Conservation (phyloP, 2,113 vertebrate species). For the Limnothrissa miodon region DNA sequence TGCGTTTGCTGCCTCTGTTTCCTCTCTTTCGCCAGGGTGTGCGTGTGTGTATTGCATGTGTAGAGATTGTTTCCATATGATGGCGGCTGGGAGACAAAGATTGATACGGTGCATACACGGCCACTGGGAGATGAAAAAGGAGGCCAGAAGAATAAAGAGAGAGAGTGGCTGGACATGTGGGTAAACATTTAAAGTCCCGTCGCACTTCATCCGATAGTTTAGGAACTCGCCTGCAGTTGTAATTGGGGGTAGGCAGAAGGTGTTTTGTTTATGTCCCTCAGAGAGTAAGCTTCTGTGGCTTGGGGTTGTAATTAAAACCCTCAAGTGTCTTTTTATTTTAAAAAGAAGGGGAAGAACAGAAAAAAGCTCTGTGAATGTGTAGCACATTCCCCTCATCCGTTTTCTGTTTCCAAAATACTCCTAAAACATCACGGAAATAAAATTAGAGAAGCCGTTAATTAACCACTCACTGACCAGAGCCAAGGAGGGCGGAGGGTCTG, state of each 20-base stretch:
- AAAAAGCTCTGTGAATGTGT: slow-evolving; percentile 43
- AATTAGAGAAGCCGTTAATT: slow-evolving; percentile 68
- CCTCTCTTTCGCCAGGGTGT: slow-evolving; percentile 64
- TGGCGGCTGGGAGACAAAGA: slow-evolving; percentile 66
- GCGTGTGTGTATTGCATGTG: slow-evolving; percentile 30
- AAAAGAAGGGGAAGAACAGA: neutral
- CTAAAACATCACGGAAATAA: slow-evolving; percentile 57
- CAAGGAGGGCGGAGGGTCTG: too few relatives aligned
- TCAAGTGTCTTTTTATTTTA: neutral
- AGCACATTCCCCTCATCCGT: slow-evolving; percentile 40
- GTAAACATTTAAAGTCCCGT: slow-evolving; percentile 13
- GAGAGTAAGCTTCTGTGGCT: neutral
- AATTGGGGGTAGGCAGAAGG: neutral
- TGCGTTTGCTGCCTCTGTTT: slow-evolving; percentile 70
- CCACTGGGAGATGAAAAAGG: neutral
- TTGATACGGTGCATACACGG: slow-evolving; percentile 49
- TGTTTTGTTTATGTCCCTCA: neutral
- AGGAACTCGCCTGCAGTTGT: neutral
- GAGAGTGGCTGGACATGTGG: neutral
- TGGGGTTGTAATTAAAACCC: neutral
- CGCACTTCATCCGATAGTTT: neutral
- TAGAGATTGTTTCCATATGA: slow-evolving; percentile 75
- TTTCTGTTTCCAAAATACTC: slow-evolving; percentile 38
- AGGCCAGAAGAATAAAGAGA: neutral
- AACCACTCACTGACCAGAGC: slow-evolving; percentile 51